A percentile compares a stretch with the other conserved stretches of the same genome.
Evolutionary conservation across 2,888 invertebrate species (phyloP).

Genomic region (Leptinotarsa peninsularis): DNA sequence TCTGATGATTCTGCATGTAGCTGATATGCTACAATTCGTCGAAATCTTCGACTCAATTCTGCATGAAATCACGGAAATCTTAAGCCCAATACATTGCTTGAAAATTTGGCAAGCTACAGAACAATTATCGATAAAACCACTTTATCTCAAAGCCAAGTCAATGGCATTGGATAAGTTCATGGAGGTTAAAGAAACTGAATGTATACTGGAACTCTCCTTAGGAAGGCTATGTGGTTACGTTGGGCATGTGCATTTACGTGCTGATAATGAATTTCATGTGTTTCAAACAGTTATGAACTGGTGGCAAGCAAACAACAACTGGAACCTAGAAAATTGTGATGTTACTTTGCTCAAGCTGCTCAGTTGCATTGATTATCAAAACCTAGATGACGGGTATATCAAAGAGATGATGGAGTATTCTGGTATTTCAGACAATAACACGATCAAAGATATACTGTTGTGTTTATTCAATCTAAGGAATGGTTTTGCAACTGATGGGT

Average conservation of each 20-base stretch:
- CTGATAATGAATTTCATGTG: constrained; percentile 59
- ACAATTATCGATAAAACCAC: constrained; percentile 55
- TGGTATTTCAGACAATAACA: constrained; percentile 51
- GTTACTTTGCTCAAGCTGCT: constrained; percentile 55
- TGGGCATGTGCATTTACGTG: constrained; percentile 54
- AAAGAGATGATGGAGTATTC: constrained; percentile 56
- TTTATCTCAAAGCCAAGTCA: constrained; percentile 61
- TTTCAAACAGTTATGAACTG: constrained; percentile 63
- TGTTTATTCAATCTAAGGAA: constrained; percentile 49
- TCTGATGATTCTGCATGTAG: constrained; percentile 60
- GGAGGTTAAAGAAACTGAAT: constrained; percentile 55
- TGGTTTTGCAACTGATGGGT: constrained; percentile 34
- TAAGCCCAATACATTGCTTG: constrained; percentile 57
- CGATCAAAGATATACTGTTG: constrained; percentile 53
- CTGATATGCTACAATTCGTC: constrained; percentile 65
- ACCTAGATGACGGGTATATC: constrained; percentile 51
- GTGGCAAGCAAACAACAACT: constrained; percentile 59
- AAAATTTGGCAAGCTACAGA: constrained; percentile 60
- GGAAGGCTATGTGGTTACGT: constrained; percentile 61
- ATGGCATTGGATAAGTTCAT: constrained; percentile 60
- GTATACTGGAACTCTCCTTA: constrained; percentile 56
- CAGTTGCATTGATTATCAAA: constrained; percentile 58
- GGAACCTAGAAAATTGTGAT: constrained; percentile 32
- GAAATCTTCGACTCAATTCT: constrained; percentile 57
- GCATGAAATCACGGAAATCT: constrained; percentile 49